Percentiles rank a stretch among this genome's conserved stretches.
phyloP scores from a whole-genome alignment of 35 echinoderm and acorn worm species.

The Strongylocentrotus purpuratus region DNA sequence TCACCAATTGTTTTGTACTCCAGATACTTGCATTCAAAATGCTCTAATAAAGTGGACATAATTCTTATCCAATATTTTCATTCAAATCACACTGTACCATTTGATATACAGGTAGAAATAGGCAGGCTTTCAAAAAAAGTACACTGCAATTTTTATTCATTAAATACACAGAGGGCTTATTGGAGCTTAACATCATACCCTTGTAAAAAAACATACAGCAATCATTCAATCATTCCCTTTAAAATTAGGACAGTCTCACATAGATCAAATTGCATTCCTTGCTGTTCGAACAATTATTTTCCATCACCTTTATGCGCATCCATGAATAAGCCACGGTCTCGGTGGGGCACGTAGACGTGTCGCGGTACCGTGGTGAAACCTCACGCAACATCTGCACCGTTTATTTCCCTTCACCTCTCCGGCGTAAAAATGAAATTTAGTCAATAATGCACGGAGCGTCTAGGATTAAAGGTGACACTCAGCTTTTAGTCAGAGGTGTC shows the following conservation, averaged over 20 bases:
- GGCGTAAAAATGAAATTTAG: background rate
- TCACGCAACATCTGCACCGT: background rate
- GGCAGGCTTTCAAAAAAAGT: too few relatives aligned
- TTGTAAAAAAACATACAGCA: background rate
- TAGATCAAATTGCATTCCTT: background rate
- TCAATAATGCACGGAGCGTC: background rate
- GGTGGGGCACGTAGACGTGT: background rate
- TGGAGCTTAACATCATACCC: too few relatives aligned
- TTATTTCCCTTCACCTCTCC: background rate
- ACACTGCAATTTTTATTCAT: too few relatives aligned
- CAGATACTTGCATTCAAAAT: too few relatives aligned
- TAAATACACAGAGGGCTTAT: too few relatives aligned
- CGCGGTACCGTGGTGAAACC: background rate
- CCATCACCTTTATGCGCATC: background rate
- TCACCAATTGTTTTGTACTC: too few relatives aligned
- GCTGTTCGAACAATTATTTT: background rate
- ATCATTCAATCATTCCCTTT: background rate
- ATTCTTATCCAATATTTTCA: too few relatives aligned
- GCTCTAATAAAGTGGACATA: too few relatives aligned
- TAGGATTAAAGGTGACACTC: background rate
- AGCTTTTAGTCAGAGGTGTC: background rate
- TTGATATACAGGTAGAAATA: too few relatives aligned
- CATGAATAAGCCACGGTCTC: background rate
- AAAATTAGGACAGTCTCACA: background rate
- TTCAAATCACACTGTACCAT: too few relatives aligned